Percentiles rank a stretch among this genome's conserved stretches.
phyloP scores from a whole-genome alignment of 2,113 vertebrate species.

The Ursus arctos region DNA sequence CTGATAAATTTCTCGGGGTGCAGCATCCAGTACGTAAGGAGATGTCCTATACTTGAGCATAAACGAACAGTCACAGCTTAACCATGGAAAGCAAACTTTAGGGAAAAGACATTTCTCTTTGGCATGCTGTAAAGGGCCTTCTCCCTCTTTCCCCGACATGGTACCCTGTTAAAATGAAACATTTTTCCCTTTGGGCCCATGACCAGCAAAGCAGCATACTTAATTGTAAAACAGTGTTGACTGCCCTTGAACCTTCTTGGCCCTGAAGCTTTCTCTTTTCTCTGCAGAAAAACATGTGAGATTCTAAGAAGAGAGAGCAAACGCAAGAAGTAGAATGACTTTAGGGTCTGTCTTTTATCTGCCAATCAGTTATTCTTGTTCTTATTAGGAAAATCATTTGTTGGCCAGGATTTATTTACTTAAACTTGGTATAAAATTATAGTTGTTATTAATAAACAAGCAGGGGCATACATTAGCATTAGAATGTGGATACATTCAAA shows the following conservation, averaged over 20 bases:
- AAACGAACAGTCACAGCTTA: neutral
- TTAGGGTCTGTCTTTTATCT: neutral
- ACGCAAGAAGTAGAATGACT: neutral
- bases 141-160: neutral
- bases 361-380: neutral
- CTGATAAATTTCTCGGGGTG: neutral
- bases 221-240: slow-evolving; percentile 5
- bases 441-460: neutral
- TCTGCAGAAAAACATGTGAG: neutral
- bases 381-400: neutral
- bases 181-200: neutral
- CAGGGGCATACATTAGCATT: neutral
- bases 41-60: neutral
- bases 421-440: neutral
- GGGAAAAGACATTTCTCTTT: neutral
- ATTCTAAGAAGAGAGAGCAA: slow-evolving; percentile 47
- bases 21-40: neutral
- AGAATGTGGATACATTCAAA: neutral
- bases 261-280: neutral
- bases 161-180: slow-evolving; percentile 53
- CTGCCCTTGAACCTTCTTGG: neutral
- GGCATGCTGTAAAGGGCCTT: neutral
- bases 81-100: neutral
- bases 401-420: neutral
- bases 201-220: neutral